Evolutionary conservation across 37 sponge, comb jelly and placozoan species (phyloP).

Genomic region (Oopsacas minuta): DNA sequence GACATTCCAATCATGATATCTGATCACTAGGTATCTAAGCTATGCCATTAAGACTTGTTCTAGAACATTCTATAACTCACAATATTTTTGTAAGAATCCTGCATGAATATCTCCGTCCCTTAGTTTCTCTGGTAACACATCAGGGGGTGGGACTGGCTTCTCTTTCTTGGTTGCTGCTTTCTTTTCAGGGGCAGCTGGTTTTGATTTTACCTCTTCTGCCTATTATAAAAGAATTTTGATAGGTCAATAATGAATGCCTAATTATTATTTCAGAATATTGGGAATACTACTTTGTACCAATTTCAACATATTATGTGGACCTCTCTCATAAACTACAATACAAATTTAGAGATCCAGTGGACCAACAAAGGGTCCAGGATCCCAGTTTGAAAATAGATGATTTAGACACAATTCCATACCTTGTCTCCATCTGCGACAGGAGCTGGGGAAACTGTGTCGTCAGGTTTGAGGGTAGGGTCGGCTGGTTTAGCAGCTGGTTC

Average conservation of each 20-base stretch:
- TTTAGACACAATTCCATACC: too few species aligned
- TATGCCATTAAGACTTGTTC: not conserved
- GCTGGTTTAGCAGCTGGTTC: constrained; percentile 10
- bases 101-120: not conserved
- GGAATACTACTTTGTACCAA: too few species aligned
- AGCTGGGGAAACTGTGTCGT: not conserved
- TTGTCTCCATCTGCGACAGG: not conserved
- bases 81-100: not conserved
- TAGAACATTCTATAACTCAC: not conserved
- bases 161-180: not conserved
- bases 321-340: too few species aligned
- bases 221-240: not conserved
- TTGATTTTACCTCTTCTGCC: not conserved
- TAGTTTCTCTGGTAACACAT: not conserved
- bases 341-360: too few species aligned
- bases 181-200: not conserved
- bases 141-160: not conserved
- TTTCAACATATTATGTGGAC: too few species aligned
- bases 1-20: not conserved
- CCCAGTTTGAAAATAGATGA: too few species aligned
- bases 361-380: too few species aligned
- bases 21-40: not conserved
- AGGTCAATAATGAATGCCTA: too few species aligned
- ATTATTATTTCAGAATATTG: too few species aligned
- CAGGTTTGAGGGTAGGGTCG: not conserved